These are phyloP conservation scores for Rallus crepitans DNA, from an alignment of 2,797 vertebrate genomes.

Conservation along the genomic window DNA sequence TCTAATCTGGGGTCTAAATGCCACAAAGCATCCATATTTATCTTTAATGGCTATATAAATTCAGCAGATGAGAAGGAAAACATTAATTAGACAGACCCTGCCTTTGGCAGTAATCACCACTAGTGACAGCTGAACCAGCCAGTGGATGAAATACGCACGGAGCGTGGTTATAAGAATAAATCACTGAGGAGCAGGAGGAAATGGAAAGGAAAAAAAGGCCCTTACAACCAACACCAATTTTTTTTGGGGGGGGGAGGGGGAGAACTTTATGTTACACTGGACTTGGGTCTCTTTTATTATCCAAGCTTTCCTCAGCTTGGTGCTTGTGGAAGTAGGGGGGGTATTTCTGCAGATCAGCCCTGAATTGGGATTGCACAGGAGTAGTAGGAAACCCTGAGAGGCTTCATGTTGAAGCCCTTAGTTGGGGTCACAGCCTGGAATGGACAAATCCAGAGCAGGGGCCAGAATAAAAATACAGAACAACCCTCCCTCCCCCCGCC, in stretches of 20 bases:
- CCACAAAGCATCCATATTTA: not conserved
- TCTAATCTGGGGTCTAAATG: not conserved
- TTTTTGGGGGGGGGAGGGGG: not conserved
- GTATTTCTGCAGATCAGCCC: not conserved
- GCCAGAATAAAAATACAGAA: not conserved
- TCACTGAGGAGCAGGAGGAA: not conserved
- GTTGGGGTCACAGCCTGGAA: not conserved
- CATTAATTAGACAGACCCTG: constrained; percentile 38
- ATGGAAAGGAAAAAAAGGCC: not conserved
- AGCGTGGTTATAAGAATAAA: not conserved
- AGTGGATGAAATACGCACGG: not conserved
- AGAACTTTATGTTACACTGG: not conserved
- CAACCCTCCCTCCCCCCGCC: no score
- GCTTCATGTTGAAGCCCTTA: not conserved
- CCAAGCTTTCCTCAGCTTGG: not conserved
- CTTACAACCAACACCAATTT: not conserved
- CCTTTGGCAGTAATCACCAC: constrained; percentile 22
- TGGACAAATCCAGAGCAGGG: not conserved
- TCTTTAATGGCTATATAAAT: constrained; percentile 35
- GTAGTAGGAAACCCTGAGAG: not conserved
- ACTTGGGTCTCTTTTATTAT: not conserved
- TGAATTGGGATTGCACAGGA: not conserved
- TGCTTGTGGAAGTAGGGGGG: not conserved
- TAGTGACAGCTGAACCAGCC: constrained; percentile 7
- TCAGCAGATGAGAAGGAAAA: constrained; percentile 42